Percentiles rank a stretch among this genome's conserved stretches.
These are phyloP conservation scores for Danionella cerebrum DNA, from an alignment of 2,113 vertebrate genomes.

Conservation along the genomic window DNA sequence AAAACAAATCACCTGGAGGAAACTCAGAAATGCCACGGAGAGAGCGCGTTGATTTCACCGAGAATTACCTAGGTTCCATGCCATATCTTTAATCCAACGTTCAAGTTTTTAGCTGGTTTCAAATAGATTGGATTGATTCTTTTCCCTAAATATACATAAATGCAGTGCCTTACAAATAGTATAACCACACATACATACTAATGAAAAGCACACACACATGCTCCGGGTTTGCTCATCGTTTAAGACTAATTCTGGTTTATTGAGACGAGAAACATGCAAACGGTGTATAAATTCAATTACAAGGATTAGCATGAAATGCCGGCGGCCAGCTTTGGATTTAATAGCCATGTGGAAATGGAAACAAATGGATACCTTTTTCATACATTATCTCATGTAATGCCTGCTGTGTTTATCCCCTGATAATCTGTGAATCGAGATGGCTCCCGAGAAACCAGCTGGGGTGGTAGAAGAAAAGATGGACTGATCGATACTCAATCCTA, in stretches of 20 bases:
- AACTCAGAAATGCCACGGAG: too few relatives aligned
- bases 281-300: slow-evolving; percentile 17
- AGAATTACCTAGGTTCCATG: too few relatives aligned
- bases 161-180: too few relatives aligned
- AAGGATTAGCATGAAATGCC: slow-evolving; percentile 23
- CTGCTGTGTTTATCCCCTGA: slow-evolving; percentile 9
- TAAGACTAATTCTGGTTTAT: slow-evolving; percentile 6
- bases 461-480: background rate
- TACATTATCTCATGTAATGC: slow-evolving; percentile 37
- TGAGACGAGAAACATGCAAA: slow-evolving; percentile 7
- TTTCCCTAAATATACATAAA: too few relatives aligned
- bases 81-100: too few relatives aligned
- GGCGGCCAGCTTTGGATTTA: slow-evolving; percentile 23
- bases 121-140: too few relatives aligned
- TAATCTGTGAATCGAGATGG: background rate
- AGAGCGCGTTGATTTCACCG: too few relatives aligned
- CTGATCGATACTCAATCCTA: background rate
- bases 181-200: too few relatives aligned
- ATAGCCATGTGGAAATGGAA: slow-evolving; percentile 34
- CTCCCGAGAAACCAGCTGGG: background rate
- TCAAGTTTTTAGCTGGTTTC: too few relatives aligned
- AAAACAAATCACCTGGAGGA: too few relatives aligned
- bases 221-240: background rate
- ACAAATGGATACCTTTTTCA: slow-evolving; percentile 36
- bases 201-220: background rate